phyloP scores from a whole-genome alignment of 2,113 vertebrate genomes.

The Apodemus speciosus region DNA sequence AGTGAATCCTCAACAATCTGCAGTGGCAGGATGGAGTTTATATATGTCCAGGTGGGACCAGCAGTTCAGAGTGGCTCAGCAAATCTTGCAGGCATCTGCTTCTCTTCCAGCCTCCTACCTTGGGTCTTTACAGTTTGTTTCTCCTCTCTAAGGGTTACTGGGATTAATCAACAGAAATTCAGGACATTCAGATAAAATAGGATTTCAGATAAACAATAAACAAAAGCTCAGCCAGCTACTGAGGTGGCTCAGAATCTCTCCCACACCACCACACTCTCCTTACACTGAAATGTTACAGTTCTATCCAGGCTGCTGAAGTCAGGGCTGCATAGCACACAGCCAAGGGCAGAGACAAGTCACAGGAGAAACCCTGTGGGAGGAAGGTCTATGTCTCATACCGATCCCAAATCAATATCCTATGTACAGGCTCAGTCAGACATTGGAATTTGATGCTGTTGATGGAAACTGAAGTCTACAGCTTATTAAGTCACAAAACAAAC shows the following conservation, averaged over 20 bases:
- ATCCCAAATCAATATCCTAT: not conserved
- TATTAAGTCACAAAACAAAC: conserved; percentile 18
- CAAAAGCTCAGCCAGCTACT: not conserved
- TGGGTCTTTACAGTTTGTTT: not conserved
- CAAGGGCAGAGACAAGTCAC: conserved; percentile 8
- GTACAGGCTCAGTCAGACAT: not conserved
- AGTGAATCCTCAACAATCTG: not conserved
- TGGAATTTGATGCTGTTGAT: not conserved
- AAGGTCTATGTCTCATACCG: conserved; percentile 1
- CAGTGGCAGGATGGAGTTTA: not conserved
- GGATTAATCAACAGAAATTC: not conserved
- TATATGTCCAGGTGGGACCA: not conserved
- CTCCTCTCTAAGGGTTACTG: not conserved
- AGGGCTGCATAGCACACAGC: conserved; percentile 11
- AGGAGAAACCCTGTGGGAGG: not conserved
- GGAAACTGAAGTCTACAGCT: not conserved
- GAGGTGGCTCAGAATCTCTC: not conserved
- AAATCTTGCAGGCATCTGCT: not conserved
- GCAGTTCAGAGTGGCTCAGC: not conserved
- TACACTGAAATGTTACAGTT: not conserved
- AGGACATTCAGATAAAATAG: not conserved
- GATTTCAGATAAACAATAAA: not conserved
- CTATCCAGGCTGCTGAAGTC: not conserved
- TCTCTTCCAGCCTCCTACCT: not conserved
- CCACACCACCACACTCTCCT: not conserved